A percentile compares a stretch with the other conserved stretches of the same genome.
Conservation (phyloP, 1,140 invertebrate genomes). For the Tetramorium parvispinum region DNA sequence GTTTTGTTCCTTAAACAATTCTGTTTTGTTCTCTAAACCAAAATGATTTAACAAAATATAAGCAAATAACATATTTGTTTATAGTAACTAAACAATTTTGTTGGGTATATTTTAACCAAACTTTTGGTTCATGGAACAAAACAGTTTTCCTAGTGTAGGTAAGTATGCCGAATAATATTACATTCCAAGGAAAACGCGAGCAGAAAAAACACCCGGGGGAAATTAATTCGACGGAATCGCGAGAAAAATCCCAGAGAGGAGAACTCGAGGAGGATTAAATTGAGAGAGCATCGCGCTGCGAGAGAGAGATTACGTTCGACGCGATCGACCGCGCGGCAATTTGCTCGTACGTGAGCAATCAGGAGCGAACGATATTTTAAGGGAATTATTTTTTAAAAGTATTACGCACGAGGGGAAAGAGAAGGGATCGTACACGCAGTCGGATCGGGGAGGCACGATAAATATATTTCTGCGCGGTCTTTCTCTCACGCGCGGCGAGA, state of each 20-base stretch:
- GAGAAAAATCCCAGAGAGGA: neutral
- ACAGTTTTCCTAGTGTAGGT: too few relatives aligned
- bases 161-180: neutral
- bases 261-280: neutral
- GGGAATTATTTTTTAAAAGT: neutral
- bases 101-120: too few relatives aligned
- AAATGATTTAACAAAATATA: too few relatives aligned
- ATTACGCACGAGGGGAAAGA: neutral
- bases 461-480: neutral
- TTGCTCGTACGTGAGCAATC: conserved; percentile 26
- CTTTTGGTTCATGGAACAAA: too few relatives aligned
- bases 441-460: neutral
- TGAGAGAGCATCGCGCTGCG: neutral
- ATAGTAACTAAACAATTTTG: too few relatives aligned
- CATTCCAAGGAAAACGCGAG: neutral
- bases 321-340: neutral
- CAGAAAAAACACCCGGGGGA: neutral
- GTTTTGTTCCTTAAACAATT: too few relatives aligned
- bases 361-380: neutral
- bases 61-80: too few relatives aligned
- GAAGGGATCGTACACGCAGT: neutral
- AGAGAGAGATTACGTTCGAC: neutral
- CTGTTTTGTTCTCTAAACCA: too few relatives aligned
- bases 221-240: neutral
- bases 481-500: neutral